phyloP scores from a whole-genome alignment of 2,113 vertebrate genomes.

The Orcinus orca region DNA sequence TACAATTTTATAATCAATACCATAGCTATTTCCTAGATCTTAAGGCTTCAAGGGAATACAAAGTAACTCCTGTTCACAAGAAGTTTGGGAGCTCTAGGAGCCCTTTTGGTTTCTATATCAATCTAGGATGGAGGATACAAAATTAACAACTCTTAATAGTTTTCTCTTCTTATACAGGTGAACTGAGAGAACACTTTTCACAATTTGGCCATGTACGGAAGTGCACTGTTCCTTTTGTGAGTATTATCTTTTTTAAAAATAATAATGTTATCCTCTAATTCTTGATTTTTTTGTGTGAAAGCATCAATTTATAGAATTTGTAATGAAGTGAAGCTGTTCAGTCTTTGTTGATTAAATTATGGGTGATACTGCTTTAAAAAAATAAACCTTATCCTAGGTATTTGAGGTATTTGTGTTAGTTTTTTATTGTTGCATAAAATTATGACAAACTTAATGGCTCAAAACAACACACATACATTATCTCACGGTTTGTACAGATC shows the following conservation, averaged over 20 bases:
- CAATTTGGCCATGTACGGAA: conserved; percentile 90
- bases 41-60: conserved; percentile 15
- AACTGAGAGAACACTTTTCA: conserved; percentile 90
- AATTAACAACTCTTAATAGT: neutral
- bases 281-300: conserved; percentile 44
- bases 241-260: conserved; percentile 73
- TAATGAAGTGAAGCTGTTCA: neutral
- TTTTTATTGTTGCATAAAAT: neutral
- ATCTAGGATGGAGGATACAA: neutral
- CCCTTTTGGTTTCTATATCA: conserved; percentile 5
- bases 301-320: neutral
- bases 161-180: conserved; percentile 82
- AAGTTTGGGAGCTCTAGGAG: neutral
- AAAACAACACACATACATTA: neutral
- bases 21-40: neutral
- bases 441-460: neutral
- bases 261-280: conserved; percentile 21
- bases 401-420: neutral
- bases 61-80: neutral
- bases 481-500: neutral
- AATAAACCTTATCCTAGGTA: neutral
- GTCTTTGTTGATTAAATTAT: conserved; percentile 12
- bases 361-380: neutral
- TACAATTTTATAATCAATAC: neutral
- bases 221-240: conserved; percentile 91